Base-by-base conservation (phyloP, 2,888 invertebrate genomes). In the Nemotelus nigrinus region DNA sequence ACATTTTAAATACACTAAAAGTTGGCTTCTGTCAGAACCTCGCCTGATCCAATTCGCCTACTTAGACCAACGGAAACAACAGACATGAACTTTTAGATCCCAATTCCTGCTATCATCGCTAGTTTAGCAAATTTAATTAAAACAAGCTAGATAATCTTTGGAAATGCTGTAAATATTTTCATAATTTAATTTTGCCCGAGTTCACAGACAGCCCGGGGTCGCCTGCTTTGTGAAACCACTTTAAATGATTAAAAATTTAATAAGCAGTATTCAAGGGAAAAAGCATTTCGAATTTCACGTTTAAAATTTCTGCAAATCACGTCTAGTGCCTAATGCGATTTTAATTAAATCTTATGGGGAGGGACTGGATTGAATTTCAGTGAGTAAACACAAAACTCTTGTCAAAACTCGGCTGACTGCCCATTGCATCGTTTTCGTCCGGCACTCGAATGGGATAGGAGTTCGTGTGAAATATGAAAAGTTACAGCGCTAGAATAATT, bases 251-350 rank as follows among this genome's bases (percentile, higher is more conserved):
- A 68, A 68, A 67, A 50, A 68, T 68, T 68, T 68, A 68, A 68
- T 50, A 68, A 53, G 68, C 50, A 53, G 25, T 41, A 10, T 41
- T 50, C 39, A 10, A 6, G 47, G 48, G 47, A 10, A 68, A 6
- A 5, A 45, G 47, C 47, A 45, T 25, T 47, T 25, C n/a, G 39
- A 47, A 53, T 68, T 41, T 47, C 8, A 45, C 25, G 68, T 50
- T 3, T n/a, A 68, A 50, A 68, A 39, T 68, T 68, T 53, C 53
- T 8, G 48, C 6, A 67, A 50, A 50, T 68, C 68, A 68, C 53
- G n/a, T 48, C 50, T 50, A 68, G 53, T 68, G 25, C 53, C 68
- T 68, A 68, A 68, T 68, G 68, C 68, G 68, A 68, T 68, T 68
- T 68, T 68, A 68, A 68, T 68, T 68, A 68, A 68, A 68, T 45